A percentile compares a stretch with the other conserved stretches of the same genome.
These are phyloP conservation scores for Euura lappo DNA, from an alignment of 1,140 invertebrate species.

Conservation along the genomic window DNA sequence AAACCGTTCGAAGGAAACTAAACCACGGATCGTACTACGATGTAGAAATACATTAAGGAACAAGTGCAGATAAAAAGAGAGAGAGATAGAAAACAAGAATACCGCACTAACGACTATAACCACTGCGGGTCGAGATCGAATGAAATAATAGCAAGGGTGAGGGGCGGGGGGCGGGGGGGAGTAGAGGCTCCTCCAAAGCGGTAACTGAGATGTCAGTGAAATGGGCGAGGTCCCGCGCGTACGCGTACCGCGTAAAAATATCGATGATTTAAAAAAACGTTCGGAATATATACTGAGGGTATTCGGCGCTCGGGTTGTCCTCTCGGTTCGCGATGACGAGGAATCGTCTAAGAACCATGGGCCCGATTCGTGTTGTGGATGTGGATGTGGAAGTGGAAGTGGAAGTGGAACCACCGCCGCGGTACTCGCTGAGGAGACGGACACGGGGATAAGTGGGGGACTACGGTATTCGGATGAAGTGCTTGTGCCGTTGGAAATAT, in stretches of 20 bases:
- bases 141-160: not conserved
- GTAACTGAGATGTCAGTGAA: conserved; percentile 26
- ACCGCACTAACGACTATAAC: no score
- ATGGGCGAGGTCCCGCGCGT: conserved; percentile 31
- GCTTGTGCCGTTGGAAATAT: conserved; percentile 23
- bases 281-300: conserved; percentile 14
- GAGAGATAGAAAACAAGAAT: no score
- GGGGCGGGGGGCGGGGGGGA: no score
- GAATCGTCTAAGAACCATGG: not conserved
- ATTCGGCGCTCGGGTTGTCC: conserved; percentile 19
- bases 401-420: no score
- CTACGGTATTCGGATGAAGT: conserved; percentile 25
- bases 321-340: not conserved
- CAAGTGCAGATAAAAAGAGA: no score
- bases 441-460: not conserved
- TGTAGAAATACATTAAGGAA: no score
- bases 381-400: no score
- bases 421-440: not conserved
- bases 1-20: not conserved
- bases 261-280: conserved; percentile 16
- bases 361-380: no score
- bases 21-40: no score
- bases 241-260: conserved; percentile 22
- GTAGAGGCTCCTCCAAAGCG: not conserved
- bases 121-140: no score